These are phyloP conservation scores for Pseudocheirus occidentalis DNA, from an alignment of 2,797 vertebrate genomes.

Conservation along the genomic window DNA sequence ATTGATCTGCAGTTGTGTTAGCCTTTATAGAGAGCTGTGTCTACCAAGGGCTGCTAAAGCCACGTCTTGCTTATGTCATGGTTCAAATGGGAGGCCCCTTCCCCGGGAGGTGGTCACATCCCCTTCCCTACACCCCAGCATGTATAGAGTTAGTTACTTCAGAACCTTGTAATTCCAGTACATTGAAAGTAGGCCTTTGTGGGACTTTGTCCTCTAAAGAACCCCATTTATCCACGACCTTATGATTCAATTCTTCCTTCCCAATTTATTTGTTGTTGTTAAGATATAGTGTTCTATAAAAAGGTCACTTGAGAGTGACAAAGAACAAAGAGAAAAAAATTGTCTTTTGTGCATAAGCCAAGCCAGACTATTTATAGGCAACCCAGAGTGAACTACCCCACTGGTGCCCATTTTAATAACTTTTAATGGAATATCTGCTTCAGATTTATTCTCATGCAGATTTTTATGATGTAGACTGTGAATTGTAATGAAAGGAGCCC, in stretches of 20 bases:
- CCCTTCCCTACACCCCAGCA: background rate
- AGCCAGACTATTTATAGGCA: conserved; percentile 56
- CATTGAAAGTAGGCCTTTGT: background rate
- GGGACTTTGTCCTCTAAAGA: background rate
- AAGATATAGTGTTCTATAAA: conserved; percentile 19
- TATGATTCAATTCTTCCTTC: background rate
- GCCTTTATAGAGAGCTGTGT: background rate
- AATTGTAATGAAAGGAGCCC: conserved; percentile 52
- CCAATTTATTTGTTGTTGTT: conserved; percentile 2
- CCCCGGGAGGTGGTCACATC: background rate
- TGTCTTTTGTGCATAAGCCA: conserved; percentile 49
- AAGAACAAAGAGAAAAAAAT: conserved; percentile 32
- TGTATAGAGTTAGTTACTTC: background rate
- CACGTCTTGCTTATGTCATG: background rate
- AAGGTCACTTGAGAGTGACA: conserved; percentile 47
- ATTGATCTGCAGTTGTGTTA: background rate
- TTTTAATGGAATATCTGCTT: conserved; percentile 48
- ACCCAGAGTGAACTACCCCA: conserved; percentile 1
- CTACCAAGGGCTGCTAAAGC: background rate
- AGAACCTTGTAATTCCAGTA: background rate
- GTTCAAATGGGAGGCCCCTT: background rate
- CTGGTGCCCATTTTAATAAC: conserved; percentile 61
- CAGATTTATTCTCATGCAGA: conserved; percentile 53
- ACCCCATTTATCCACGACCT: background rate
- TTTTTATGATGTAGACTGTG: conserved; percentile 42